Conservation (phyloP, 1,140 invertebrate species). For the Heterodera schachtii region DNA sequence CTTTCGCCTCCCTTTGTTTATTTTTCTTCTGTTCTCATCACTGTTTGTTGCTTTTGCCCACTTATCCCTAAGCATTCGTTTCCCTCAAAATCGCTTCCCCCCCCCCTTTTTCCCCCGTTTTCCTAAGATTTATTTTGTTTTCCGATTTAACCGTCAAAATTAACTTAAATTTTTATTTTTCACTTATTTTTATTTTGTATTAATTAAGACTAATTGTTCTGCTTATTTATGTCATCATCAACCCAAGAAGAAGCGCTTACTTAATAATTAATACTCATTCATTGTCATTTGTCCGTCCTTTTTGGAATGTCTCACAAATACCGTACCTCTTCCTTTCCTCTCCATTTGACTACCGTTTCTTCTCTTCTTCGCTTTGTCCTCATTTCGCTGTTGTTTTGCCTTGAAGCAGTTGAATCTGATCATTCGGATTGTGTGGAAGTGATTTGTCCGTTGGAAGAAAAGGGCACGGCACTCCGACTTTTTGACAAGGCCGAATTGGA, state of each 20-base stretch:
- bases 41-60: neutral
- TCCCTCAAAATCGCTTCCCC: neutral
- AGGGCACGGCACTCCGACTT: neutral
- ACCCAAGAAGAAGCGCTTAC: neutral
- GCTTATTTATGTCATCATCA: neutral
- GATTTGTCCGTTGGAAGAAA: conserved; percentile 1
- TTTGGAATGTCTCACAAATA: neutral
- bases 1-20: no score
- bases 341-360: neutral
- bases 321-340: neutral
- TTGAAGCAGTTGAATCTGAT: neutral
- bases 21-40: no score
- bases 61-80: neutral
- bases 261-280: neutral
- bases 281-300: neutral
- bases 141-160: neutral
- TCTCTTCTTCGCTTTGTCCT: neutral
- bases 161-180: neutral
- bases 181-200: neutral
- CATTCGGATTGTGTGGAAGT: conserved; percentile 12
- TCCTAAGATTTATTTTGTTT: neutral
- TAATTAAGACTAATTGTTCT: neutral
- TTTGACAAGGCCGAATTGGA: neutral
- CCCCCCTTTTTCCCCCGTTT: neutral
- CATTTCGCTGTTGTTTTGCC: neutral